phyloP scores from a whole-genome alignment of 1,140 invertebrate genomes.

The Hormaphis cornu region DNA sequence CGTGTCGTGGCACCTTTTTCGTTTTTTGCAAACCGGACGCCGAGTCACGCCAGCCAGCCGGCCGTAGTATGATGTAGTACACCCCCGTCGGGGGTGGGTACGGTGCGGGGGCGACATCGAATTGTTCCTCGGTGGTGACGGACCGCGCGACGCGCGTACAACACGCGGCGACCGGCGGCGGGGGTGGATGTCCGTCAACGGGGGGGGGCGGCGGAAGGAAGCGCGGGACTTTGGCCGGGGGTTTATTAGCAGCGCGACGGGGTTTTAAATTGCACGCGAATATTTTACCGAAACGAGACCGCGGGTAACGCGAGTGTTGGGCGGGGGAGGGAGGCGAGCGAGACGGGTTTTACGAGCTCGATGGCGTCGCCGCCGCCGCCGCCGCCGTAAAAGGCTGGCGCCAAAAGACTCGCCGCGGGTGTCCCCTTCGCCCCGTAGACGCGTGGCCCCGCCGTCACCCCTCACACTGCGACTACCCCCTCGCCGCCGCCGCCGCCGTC shows the following conservation, averaged over 20 bases:
- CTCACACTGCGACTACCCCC: no score
- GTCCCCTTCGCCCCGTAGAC: no score
- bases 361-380: constrained; percentile 2
- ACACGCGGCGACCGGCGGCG: neutral
- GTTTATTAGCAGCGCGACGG: neutral
- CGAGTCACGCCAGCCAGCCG: no score
- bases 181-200: no score
- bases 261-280: constrained; percentile 9
- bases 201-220: neutral
- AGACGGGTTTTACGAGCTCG: constrained; percentile 11
- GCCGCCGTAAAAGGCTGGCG: constrained; percentile 23
- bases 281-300: neutral
- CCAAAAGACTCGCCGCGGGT: neutral
- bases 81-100: no score
- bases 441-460: neutral
- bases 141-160: no score
- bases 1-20: no score
- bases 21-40: no score
- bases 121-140: no score
- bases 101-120: no score
- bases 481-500: neutral
- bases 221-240: neutral
- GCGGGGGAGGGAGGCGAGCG: neutral
- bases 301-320: neutral
- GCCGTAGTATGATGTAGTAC: no score